These are phyloP conservation scores for Tricholaema leucomelas DNA, from an alignment of 2,113 vertebrate species.

Conservation along the genomic window DNA sequence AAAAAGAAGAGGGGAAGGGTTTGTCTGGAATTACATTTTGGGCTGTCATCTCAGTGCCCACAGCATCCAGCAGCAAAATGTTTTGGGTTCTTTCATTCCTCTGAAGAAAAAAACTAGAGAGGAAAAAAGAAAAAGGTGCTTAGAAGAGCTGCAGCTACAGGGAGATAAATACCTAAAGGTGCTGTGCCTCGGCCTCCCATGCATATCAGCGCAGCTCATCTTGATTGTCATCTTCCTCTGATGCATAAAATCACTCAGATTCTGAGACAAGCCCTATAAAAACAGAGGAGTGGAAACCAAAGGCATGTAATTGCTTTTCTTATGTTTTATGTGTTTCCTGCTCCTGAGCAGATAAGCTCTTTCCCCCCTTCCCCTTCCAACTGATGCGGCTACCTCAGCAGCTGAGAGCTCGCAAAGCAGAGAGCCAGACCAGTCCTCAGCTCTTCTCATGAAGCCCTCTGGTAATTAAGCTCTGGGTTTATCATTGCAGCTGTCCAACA, in stretches of 20 bases:
- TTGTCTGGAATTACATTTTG: background rate
- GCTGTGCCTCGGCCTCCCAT: background rate
- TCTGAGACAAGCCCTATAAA: constrained; percentile 30
- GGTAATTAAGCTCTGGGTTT: constrained; percentile 4
- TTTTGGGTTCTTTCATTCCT: background rate
- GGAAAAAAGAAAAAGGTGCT: background rate
- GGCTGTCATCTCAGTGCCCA: background rate
- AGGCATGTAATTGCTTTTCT: constrained; percentile 62
- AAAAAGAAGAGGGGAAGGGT: background rate
- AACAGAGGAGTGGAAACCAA: constrained; percentile 11
- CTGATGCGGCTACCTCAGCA: background rate
- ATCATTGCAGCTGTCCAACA: background rate
- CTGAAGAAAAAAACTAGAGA: background rate
- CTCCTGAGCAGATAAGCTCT: constrained; percentile 6
- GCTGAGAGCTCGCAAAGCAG: background rate
- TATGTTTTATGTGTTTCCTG: constrained; percentile 25
- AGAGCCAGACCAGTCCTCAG: background rate
- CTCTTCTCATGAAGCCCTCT: background rate
- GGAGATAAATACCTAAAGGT: background rate
- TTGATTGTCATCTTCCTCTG: background rate
- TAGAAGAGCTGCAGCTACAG: background rate
- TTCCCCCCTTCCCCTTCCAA: background rate
- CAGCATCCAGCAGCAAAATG: background rate
- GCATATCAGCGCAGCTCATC: constrained; percentile 14
- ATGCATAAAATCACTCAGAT: constrained; percentile 31